Evolutionary conservation across 2,113 vertebrate genomes (phyloP).

Genomic region (Falcunculus frontatus): DNA sequence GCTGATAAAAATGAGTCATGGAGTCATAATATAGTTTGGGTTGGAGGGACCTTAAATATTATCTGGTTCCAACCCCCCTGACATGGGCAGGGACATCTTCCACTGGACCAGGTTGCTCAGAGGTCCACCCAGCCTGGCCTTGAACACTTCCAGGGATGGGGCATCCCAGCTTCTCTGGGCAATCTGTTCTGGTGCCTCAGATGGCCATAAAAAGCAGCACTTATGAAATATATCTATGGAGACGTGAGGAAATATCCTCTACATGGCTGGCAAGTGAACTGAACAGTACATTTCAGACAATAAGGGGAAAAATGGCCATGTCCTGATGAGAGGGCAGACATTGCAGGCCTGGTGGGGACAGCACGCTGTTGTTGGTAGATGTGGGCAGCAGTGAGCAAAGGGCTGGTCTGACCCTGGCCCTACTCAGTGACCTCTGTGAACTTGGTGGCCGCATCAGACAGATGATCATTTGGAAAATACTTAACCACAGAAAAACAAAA

Average conservation of each 20-base stretch:
- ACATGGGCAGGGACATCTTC: neutral
- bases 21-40: neutral
- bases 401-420: neutral
- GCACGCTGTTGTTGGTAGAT: neutral
- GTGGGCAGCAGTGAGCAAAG: neutral
- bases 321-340: neutral
- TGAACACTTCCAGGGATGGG: neutral
- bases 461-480: neutral
- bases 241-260: neutral
- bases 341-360: neutral
- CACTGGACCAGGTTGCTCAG: neutral
- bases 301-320: neutral
- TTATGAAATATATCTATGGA: neutral
- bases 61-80: neutral
- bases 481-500: neutral
- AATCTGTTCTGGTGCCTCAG: neutral
- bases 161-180: neutral
- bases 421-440: neutral
- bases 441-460: neutral
- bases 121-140: neutral
- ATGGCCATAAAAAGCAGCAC: neutral
- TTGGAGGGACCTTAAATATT: neutral
- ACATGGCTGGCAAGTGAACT: neutral
- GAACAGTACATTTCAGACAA: neutral
- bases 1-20: neutral